A percentile compares a stretch with the other conserved stretches of the same genome.
These are phyloP conservation scores for Syngnathoides biaculeatus DNA, from an alignment of 2,113 vertebrate species.

Conservation along the genomic window DNA sequence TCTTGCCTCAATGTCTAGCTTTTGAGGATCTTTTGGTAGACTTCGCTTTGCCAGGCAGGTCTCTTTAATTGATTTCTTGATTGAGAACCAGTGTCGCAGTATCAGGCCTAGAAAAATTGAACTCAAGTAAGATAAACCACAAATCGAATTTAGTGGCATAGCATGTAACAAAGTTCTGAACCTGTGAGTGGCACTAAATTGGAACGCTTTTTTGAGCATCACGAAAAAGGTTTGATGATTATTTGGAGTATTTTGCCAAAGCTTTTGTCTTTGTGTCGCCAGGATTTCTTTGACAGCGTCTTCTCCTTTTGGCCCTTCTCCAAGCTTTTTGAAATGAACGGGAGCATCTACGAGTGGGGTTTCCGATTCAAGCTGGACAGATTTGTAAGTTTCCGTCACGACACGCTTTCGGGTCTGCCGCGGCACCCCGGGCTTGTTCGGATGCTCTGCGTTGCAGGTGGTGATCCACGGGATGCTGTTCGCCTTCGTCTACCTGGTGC, in stretches of 20 bases:
- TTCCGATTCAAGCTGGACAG: slow-evolving; percentile 96
- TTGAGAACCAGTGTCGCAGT: too few species aligned
- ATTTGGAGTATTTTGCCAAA: background rate
- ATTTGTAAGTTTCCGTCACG: slow-evolving; percentile 75
- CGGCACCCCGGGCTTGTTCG: background rate
- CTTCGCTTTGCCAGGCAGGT: too few species aligned
- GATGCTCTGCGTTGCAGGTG: slow-evolving; percentile 70
- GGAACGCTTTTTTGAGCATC: too few species aligned
- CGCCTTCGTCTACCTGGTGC: slow-evolving; percentile 88
- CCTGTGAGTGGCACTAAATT: too few species aligned
- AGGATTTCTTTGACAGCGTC: slow-evolving; percentile 88
- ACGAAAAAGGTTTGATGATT: background rate
- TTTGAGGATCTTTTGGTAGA: too few species aligned
- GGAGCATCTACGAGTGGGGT: slow-evolving; percentile 96
- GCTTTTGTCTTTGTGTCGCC: slow-evolving; percentile 25
- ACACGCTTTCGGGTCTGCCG: background rate
- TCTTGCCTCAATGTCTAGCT: too few species aligned
- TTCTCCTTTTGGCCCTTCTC: slow-evolving; percentile 96
- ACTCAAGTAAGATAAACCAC: too few species aligned
- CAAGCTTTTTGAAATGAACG: slow-evolving; percentile 88
- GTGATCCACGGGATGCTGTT: slow-evolving; percentile 94
- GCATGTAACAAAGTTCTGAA: too few species aligned
- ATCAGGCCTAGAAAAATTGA: too few species aligned
- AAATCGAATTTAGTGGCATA: too few species aligned
- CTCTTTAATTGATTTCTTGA: too few species aligned